Evolutionary conservation across 1,140 invertebrate species (phyloP).

Genomic region (Nylanderia fulva): DNA sequence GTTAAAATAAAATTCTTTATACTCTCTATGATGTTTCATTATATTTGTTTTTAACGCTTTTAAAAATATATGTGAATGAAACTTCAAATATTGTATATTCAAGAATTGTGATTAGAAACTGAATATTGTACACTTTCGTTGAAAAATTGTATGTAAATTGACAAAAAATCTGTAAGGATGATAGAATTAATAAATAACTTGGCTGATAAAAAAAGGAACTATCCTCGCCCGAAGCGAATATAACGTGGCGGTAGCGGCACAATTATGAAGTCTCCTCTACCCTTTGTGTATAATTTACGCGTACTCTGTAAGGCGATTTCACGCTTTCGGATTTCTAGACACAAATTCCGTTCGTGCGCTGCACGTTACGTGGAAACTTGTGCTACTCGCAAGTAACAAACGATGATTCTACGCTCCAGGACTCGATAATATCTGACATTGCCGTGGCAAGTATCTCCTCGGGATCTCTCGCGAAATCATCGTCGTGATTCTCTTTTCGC

Average conservation of each 20-base stretch:
- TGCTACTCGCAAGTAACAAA: background rate
- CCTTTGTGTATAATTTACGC: conserved; percentile 75
- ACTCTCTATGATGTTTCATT: background rate
- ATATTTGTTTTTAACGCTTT: background rate
- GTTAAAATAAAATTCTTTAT: background rate
- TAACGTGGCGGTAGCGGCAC: conserved; percentile 71
- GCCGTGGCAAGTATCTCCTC: conserved; percentile 5
- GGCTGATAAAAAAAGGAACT: background rate
- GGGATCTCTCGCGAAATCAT: conserved; percentile 49
- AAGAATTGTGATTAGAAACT: too few relatives aligned
- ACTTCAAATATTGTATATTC: background rate
- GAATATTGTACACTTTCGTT: too few relatives aligned
- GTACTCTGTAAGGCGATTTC: conserved; percentile 81
- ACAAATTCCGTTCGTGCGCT: conserved; percentile 67
- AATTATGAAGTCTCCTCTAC: conserved; percentile 76
- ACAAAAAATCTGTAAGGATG: background rate
- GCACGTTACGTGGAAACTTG: conserved; percentile 56
- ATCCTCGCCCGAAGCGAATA: conserved; percentile 12
- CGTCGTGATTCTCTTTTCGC: conserved; percentile 5
- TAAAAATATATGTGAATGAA: background rate
- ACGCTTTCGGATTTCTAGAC: conserved; percentile 81
- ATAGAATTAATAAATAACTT: too few relatives aligned
- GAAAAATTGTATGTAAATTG: background rate
- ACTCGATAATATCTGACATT: conserved; percentile 54
- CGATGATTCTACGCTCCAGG: conserved; percentile 13